Evolutionary conservation across 2,888 invertebrate genomes (phyloP), one percentile per base, ranked within the genome.

Genomic region (Atethmia centrago): DNA sequence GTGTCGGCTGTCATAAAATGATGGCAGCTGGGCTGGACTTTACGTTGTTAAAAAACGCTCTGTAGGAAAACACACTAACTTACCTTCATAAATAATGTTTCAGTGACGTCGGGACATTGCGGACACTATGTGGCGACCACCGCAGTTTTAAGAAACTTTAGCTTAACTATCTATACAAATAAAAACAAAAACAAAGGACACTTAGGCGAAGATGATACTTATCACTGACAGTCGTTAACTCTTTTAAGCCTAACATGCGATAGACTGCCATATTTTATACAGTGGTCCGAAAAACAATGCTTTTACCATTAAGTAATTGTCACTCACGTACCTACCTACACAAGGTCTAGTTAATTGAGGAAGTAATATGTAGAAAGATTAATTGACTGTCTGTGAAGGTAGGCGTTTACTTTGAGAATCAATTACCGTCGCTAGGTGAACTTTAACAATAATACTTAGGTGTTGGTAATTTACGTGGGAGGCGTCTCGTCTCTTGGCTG

Each of bases 221-320:
- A 21, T 21, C 12, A 21, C 21, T 21, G 28, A 28, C 28, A 2
- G 4, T 21, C 8, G 12, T 47, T 21, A 21, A 19, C 14, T 45
- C 3, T 42, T 45, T 21, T 21, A 28, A 63, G 21, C n/a, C 10
- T 28, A 28, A 19, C 40, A 40, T 9, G 0, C 9, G 16, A 9
- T 64, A 51, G 16, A 53, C 10, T 36, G 19, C n/a, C n/a, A 64
- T 51, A 64, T 64, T 64, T 53, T 53, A 53, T 51, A 56, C 42
- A 56, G 55, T 62, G 49, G 36, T 49, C 53, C 8, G 3, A 62
- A 75, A 76, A 75, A 75, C 77, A 75, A 75, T 62, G 75, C 77
- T 76, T 75, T 75, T 68, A 62, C 12, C 49, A 47, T 56, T 76
- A 77, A 77, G 77, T 76, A 76, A 76, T 75, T 75, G 59, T 75